Evolutionary conservation across 2,797 vertebrate genomes (phyloP).

Genomic region (Peromyscus melanophrys): DNA sequence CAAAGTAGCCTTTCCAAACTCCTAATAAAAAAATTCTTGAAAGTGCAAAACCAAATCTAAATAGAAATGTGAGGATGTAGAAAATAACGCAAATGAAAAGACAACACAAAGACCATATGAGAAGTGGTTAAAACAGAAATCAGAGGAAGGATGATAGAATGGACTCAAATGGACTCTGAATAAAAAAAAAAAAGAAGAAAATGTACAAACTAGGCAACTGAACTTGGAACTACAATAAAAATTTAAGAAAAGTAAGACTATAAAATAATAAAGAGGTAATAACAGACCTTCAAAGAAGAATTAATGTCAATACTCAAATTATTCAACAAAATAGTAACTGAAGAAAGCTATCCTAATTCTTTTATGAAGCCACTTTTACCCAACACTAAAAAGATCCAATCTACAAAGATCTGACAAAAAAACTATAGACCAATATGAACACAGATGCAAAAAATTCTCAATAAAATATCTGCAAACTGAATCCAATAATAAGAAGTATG

Average conservation of each 20-base stretch:
- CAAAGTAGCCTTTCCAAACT: not conserved
- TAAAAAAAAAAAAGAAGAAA: not conserved
- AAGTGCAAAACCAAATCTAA: not conserved
- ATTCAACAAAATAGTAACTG: not conserved
- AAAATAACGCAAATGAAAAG: conserved; percentile 50
- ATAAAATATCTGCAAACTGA: not conserved
- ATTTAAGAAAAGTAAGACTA: not conserved
- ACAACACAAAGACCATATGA: not conserved
- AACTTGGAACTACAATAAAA: not conserved
- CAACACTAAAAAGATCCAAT: not conserved
- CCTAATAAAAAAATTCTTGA: conserved; percentile 17
- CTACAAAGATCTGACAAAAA: not conserved
- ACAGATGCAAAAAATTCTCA: not conserved
- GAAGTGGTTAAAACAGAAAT: conserved; percentile 15
- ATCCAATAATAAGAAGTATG: not conserved
- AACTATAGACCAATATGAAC: not conserved
- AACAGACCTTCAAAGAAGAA: not conserved
- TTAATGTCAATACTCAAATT: conserved; percentile 10
- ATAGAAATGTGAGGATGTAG: conserved; percentile 38
- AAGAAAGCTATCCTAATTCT: not conserved
- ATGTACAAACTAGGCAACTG: not conserved
- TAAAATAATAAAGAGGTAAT: not conserved
- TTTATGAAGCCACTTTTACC: not conserved
- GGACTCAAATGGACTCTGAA: not conserved
- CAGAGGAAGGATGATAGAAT: not conserved